Evolutionary conservation across 1,140 invertebrate species (phyloP).

Genomic region (Drosophila kikkawai): DNA sequence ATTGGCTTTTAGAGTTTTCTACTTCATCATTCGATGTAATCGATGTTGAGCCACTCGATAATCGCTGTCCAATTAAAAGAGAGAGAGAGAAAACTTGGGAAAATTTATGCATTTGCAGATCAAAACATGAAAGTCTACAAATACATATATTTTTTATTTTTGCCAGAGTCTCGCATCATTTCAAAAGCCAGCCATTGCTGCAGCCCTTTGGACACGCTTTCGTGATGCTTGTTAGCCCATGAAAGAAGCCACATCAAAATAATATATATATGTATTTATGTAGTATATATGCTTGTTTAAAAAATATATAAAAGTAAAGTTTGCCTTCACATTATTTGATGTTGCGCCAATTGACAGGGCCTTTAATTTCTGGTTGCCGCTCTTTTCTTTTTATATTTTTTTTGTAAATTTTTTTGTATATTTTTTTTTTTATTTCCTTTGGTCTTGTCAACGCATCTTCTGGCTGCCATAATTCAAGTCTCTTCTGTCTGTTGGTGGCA

Average conservation of each 20-base stretch:
- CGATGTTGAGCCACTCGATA: constrained; percentile 35
- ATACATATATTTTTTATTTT: neutral
- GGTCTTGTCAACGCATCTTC: constrained; percentile 76
- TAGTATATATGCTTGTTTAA: neutral
- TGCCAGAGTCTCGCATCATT: constrained; percentile 53
- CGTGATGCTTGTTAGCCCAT: constrained; percentile 61
- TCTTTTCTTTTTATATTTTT: constrained; percentile 25
- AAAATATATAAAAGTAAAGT: constrained; percentile 25
- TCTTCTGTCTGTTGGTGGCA: constrained; percentile 50
- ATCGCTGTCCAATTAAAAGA: constrained; percentile 51
- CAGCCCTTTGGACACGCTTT: constrained; percentile 74
- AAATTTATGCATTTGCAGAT: constrained; percentile 34
- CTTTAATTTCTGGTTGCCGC: constrained; percentile 60
- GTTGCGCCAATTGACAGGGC: constrained; percentile 71
- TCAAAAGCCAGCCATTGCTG: constrained; percentile 18
- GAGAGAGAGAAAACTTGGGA: constrained; percentile 20
- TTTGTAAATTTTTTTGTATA: too few relatives aligned
- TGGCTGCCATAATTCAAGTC: constrained; percentile 79
- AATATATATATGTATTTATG: constrained; percentile 25
- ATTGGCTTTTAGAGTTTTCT: constrained; percentile 52
- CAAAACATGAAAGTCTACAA: constrained; percentile 29
- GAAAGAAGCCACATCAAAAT: constrained; percentile 58
- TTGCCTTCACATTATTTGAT: constrained; percentile 51
- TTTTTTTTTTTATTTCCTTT: constrained; percentile 49
- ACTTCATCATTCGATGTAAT: constrained; percentile 47